A percentile compares a stretch with the other conserved stretches of the same genome.
Conservation (phyloP, 2,888 invertebrate genomes). For the Ornithoptera alexandrae region DNA sequence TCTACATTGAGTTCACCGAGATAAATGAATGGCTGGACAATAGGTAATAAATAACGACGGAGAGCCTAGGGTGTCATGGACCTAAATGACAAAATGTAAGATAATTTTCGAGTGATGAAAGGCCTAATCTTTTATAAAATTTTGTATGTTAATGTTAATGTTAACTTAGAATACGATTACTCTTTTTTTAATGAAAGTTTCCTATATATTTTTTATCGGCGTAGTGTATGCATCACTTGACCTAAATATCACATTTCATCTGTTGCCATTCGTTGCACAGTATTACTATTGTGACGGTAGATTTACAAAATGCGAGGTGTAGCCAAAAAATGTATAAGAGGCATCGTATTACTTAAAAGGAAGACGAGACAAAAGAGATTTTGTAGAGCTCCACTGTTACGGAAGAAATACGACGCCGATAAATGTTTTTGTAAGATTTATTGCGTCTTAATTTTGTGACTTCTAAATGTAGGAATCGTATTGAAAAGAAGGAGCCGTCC, state of each 20-base stretch:
- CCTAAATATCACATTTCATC: no score
- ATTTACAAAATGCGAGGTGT: no score
- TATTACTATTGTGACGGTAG: no score
- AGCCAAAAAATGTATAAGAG: neutral
- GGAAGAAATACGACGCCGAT: conserved; percentile 24
- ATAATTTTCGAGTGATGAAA: conserved; percentile 2
- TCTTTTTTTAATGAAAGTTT: no score
- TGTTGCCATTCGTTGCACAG: no score
- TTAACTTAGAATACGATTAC: no score
- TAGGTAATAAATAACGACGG: conserved; percentile 80
- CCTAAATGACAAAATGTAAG: conserved; percentile 7
- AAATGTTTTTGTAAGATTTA: conserved; percentile 25
- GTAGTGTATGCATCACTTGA: no score
- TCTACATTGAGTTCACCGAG: conserved; percentile 80
- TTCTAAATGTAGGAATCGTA: conserved; percentile 13
- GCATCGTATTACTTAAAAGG: conserved; percentile 1
- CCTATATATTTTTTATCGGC: no score
- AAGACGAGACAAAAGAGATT: conserved; percentile 23
- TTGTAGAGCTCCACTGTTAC: conserved; percentile 16
- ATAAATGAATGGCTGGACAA: conserved; percentile 80
- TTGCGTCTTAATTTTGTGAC: conserved; percentile 20
- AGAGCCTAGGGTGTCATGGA: conserved; percentile 54
- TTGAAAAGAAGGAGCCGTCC: neutral
- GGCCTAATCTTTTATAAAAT: neutral
- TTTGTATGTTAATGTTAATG: neutral